A percentile compares a stretch with the other conserved stretches of the same genome.
Conservation (phyloP, 2,113 vertebrate genomes). For the human region GRCh38 chr17:37586501-37587000, state of each 20-base stretch:
- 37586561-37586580: constrained; percentile 29
- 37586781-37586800: neutral
- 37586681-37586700: neutral
- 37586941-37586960: neutral
- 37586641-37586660: neutral
- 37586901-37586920: neutral
- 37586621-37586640: neutral
- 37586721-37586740: neutral
- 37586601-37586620: constrained; percentile 6
- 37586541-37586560: constrained; percentile 90
- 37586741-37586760: neutral
- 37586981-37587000: constrained; percentile 2
- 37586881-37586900: neutral
- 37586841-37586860: neutral
- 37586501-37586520: constrained; percentile 92
- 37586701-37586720: neutral
- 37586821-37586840: neutral
- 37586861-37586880: neutral
- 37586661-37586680: neutral
- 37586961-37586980: neutral
- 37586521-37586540: constrained; percentile 91
- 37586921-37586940: neutral
- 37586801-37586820: neutral
- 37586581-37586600: constrained; percentile 14
- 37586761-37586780: neutral